phyloP scores from a whole-genome alignment of 37 sponge, comb jelly and placozoan species.

The Spongilla lacustris region DNA sequence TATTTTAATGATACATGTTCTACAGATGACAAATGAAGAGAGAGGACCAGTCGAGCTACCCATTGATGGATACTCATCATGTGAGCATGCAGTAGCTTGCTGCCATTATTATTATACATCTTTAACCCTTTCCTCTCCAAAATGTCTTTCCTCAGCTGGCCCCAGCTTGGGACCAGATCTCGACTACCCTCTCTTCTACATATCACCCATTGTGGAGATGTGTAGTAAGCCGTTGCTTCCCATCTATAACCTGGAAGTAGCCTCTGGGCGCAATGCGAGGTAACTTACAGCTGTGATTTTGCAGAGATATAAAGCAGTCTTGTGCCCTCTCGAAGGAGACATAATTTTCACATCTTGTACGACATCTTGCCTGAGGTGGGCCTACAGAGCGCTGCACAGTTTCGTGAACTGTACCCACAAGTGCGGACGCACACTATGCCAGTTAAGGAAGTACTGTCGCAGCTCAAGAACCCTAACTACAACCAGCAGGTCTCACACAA shows the following conservation, averaged over 20 bases:
- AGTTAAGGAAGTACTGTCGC: constrained; percentile 32
- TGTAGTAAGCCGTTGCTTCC: constrained; percentile 46
- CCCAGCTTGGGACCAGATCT: constrained; percentile 59
- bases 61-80: not conserved
- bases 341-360: constrained; percentile 73
- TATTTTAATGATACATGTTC: not conserved
- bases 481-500: not conserved
- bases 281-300: not conserved
- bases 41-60: not conserved
- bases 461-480: constrained; percentile 21
- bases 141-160: not conserved
- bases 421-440: constrained; percentile 22
- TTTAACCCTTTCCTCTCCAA: no score
- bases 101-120: no score
- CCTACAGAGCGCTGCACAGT: constrained; percentile 14
- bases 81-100: no score
- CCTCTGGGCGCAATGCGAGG: constrained; percentile 39
- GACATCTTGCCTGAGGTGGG: constrained; percentile 27
- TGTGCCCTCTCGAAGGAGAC: constrained; percentile 31
- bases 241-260: constrained; percentile 59
- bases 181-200: constrained; percentile 56
- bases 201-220: constrained; percentile 62
- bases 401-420: not conserved
- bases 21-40: not conserved
- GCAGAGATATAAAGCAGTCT: no score